These are phyloP conservation scores for Cottus gobio DNA, from an alignment of 2,113 vertebrate genomes.

Conservation along the genomic window DNA sequence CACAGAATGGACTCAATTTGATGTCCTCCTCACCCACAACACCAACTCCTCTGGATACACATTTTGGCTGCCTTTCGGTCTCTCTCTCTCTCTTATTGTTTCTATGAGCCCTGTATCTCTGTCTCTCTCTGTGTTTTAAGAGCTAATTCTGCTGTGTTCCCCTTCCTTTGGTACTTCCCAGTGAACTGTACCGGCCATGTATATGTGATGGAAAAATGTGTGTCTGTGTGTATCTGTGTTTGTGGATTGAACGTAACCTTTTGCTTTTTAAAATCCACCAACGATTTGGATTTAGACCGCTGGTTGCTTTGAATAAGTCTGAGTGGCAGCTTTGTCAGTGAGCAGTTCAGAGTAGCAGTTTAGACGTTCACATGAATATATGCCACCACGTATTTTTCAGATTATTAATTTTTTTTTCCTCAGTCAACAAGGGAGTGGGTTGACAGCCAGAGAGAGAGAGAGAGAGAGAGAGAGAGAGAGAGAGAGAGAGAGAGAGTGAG, in stretches of 20 bases:
- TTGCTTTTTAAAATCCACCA: conserved; percentile 60
- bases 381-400: conserved; percentile 18
- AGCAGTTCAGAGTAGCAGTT: conserved; percentile 23
- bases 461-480: conserved; percentile 37
- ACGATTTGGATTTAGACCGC: conserved; percentile 44
- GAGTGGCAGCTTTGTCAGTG: conserved; percentile 21
- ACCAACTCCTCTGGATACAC: conserved; percentile 27
- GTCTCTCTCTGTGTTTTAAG: conserved; percentile 19
- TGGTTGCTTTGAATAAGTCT: conserved; percentile 35
- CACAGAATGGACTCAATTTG: conserved; percentile 62
- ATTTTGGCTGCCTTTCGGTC: conserved; percentile 24
- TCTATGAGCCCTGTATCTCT: conserved; percentile 3
- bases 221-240: not conserved
- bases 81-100: conserved; percentile 10
- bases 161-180: conserved; percentile 48
- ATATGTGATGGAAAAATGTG: conserved; percentile 12
- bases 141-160: conserved; percentile 21
- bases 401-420: conserved; percentile 46
- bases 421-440: conserved; percentile 51
- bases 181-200: conserved; percentile 41
- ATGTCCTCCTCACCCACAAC: conserved; percentile 49
- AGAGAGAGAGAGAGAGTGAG: conserved; percentile 30
- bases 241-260: conserved; percentile 57
- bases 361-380: conserved; percentile 32
- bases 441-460: conserved; percentile 38